Evolutionary conservation across 2,113 vertebrate genomes (phyloP).

Genomic region (Telmatochromis brichardi): DNA sequence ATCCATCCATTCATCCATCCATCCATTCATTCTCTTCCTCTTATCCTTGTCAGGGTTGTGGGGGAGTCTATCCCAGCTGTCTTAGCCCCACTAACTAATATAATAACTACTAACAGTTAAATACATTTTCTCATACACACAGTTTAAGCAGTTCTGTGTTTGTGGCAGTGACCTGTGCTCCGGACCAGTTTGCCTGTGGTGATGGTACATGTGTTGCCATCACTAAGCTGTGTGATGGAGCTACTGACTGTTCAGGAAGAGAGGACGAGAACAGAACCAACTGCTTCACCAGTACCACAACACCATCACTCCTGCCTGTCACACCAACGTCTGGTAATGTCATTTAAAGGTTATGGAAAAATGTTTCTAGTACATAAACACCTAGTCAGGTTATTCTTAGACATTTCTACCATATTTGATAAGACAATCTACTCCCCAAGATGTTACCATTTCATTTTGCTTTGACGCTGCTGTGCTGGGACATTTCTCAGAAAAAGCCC

Average conservation of each 20-base stretch:
- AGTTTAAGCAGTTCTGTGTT: background rate
- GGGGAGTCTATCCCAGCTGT: background rate
- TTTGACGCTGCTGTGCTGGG: background rate
- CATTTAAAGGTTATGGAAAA: background rate
- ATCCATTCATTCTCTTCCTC: no score
- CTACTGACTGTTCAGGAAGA: slow-evolving; percentile 67
- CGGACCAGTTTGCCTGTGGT: slow-evolving; percentile 66
- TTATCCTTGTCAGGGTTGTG: fast-evolving
- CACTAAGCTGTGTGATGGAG: slow-evolving; percentile 69
- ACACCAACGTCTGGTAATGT: background rate
- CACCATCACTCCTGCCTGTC: background rate
- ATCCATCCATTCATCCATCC: fast-evolving
- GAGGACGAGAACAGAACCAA: slow-evolving; percentile 69
- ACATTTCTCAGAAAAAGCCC: background rate
- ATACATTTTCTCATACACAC: background rate
- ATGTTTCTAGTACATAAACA: background rate
- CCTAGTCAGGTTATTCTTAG: background rate
- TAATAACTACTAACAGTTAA: background rate
- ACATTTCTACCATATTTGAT: background rate
- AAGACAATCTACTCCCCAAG: fast-evolving
- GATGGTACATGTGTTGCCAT: slow-evolving; percentile 68
- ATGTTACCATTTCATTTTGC: fast-evolving
- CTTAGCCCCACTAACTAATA: background rate
- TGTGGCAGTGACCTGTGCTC: slow-evolving; percentile 60
- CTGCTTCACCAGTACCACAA: slow-evolving; percentile 36